Evolutionary conservation across 2,888 invertebrate genomes (phyloP), one percentile per base, ranked within the genome.

Genomic region (Petrophora chlorosata): DNA sequence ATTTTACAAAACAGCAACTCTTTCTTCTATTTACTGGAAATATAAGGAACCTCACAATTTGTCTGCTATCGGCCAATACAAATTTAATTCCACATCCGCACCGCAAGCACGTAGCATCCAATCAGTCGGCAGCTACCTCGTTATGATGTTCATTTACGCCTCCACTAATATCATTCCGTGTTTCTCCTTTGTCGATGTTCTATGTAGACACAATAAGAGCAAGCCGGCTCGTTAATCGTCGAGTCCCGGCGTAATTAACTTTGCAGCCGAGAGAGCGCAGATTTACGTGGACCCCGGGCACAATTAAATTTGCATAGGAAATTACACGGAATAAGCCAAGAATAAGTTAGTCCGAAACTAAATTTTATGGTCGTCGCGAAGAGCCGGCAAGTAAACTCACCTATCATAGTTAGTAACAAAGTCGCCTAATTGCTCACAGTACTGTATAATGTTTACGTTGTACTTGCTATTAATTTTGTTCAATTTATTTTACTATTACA

Each of bases 301-400:
- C 88, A 88, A 88, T 90, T 88, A 90, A 87, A 88, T 90, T 89
- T 90, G 88, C 89, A 90, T 90, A 88, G 88, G 85, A 87, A 87
- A 90, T 89, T 87, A 87, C 80, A 84, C 76, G 69, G 82, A 82
- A 84, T 82, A 71, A 79, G 79, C 84, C 80, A 86, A 86, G 87
- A 85, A 85, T 85, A 86, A 86, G 85, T 85, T 82, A 73, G 62
- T 70, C 70, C 56, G 67, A 73, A 82, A 82, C 79, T 82, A 79
- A 81, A 76, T 79, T 85, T 80, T 82, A 85, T 76, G 73, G 73
- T 75, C 72, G 62, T 73, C 70, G 67, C 46, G 54, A 59, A 56
- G 61, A 56, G 36, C 40, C 15, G 47, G 54, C 56, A 58, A 56
- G 59, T 59, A 58, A 52, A 49, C 54, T 52, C 54, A 56, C 61